Evolutionary conservation across 64 coral and sea anemone species (phyloP).

Genomic region (Pachyseris speciosa): DNA sequence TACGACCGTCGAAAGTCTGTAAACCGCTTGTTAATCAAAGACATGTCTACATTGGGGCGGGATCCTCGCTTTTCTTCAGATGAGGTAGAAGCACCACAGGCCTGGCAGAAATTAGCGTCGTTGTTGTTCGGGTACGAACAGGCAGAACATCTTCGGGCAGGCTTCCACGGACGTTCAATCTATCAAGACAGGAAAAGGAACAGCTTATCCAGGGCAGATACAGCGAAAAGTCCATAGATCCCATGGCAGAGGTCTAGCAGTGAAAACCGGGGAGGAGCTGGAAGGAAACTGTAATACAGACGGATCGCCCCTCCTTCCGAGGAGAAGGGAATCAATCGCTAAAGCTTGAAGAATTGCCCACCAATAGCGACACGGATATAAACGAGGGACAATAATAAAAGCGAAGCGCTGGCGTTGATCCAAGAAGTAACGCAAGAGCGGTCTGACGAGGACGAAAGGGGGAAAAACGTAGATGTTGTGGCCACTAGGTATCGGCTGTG

Average conservation of each 20-base stretch:
- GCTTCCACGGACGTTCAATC: slow-evolving; percentile 23
- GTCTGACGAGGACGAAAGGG: slow-evolving; percentile 42
- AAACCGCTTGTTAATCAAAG: not conserved
- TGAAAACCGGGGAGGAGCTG: not conserved
- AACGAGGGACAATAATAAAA: slow-evolving; percentile 8
- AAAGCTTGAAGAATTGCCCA: slow-evolving; percentile 24
- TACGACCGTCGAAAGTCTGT: not conserved
- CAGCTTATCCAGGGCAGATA: not conserved
- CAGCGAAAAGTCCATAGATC: slow-evolving; percentile 48
- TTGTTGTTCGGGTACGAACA: slow-evolving; percentile 17
- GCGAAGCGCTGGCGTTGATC: not conserved
- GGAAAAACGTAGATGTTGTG: slow-evolving; percentile 66
- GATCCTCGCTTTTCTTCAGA: not conserved
- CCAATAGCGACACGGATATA: slow-evolving; percentile 6
- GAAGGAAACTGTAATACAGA: slow-evolving; percentile 12
- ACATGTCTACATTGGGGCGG: not conserved
- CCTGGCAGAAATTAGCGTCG: slow-evolving; percentile 42
- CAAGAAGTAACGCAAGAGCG: slow-evolving; percentile 7
- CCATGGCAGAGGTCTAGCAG: slow-evolving; percentile 8
- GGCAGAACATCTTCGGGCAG: slow-evolving; percentile 11
- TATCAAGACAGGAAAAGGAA: not conserved
- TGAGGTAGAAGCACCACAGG: not conserved
- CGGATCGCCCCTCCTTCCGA: not conserved
- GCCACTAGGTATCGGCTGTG: not conserved
- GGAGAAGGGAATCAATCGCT: not conserved